These are phyloP conservation scores for Lochmaea capreae DNA, from an alignment of 2,888 invertebrate genomes.

Conservation along the genomic window DNA sequence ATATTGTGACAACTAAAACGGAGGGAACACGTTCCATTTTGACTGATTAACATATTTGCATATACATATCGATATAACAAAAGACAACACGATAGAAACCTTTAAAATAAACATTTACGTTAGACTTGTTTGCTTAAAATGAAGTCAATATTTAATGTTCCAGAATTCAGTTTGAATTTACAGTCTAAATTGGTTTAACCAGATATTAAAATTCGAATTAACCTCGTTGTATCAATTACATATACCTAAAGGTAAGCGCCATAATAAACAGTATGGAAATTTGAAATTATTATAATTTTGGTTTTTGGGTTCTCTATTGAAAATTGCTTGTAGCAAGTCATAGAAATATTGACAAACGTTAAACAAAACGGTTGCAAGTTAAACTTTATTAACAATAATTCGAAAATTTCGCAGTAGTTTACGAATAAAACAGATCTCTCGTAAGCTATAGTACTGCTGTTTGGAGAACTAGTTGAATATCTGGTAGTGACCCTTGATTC, in stretches of 20 bases:
- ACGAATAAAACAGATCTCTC: no score
- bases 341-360: no score
- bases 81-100: conserved; percentile 44
- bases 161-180: not conserved
- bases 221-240: not conserved
- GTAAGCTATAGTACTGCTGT: no score
- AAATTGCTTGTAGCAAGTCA: no score
- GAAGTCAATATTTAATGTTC: conserved; percentile 22
- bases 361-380: no score
- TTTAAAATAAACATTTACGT: conserved; percentile 44
- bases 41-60: conserved; percentile 49
- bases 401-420: no score
- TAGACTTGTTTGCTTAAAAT: conserved; percentile 32
- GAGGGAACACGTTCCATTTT: conserved; percentile 40
- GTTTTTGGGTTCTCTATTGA: no score
- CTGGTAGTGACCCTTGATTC: no score
- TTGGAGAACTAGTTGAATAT: no score
- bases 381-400: no score
- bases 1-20: conserved; percentile 55
- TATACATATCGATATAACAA: conserved; percentile 49
- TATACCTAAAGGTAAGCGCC: not conserved
- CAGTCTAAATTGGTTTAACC: not conserved
- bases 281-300: no score
- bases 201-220: not conserved
- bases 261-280: no score